A percentile compares a stretch with the other conserved stretches of the same genome.
Conservation (phyloP, 2,113 vertebrate species). For the Hepsetus odoe region DNA sequence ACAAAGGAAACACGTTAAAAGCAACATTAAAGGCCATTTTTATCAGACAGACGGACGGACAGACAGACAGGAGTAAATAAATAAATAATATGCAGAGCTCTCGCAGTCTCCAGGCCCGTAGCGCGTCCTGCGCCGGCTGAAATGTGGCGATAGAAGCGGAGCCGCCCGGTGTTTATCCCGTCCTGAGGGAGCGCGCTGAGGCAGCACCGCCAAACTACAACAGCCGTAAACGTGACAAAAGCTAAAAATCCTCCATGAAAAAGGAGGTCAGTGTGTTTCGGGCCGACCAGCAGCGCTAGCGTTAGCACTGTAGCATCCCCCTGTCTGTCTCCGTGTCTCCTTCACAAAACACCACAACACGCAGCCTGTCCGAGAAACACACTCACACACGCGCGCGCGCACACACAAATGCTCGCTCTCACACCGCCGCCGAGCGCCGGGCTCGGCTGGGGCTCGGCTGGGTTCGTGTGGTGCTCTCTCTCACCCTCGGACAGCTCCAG, state of each 20-base stretch:
- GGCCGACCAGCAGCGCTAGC: neutral
- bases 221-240: constrained; percentile 6
- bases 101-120: neutral
- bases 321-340: neutral
- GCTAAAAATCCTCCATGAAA: constrained; percentile 12
- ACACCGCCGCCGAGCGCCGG: neutral
- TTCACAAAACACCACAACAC: neutral
- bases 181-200: too few species aligned
- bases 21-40: too few species aligned
- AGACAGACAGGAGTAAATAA: neutral
- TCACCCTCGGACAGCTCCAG: constrained; percentile 95
- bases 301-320: constrained; percentile 27
- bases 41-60: too few species aligned
- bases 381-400: too few species aligned
- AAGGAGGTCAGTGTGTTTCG: constrained; percentile 64
- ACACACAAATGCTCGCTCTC: neutral
- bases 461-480: too few species aligned
- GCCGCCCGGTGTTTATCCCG: too few species aligned
- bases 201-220: too few species aligned
- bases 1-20: neutral
- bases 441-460: neutral
- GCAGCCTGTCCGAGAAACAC: neutral
- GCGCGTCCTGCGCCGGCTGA: too few species aligned
- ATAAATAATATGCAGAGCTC: neutral
- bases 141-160: too few species aligned